Evolutionary conservation across 2,888 invertebrate species (phyloP), one percentile per base, ranked within the genome.

Genomic region (Hofmannophila pseudospretella): DNA sequence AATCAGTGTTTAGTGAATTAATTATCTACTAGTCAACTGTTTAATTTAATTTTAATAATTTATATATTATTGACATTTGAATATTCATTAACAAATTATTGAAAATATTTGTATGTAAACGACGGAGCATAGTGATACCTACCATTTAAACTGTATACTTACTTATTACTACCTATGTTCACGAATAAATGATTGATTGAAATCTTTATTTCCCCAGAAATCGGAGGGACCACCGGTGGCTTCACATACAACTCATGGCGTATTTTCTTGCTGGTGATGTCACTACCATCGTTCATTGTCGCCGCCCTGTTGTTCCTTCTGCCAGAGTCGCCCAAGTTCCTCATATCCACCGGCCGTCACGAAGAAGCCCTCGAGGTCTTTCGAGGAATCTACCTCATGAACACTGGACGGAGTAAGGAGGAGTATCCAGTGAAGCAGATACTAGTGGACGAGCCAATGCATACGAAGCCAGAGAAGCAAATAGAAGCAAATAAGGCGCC

Each of bases 171-270:
- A n/a, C n/a, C n/a, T n/a, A n/a, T n/a, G n/a, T n/a, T n/a, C n/a
- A n/a, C n/a, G n/a, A n/a, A n/a, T n/a, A n/a, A n/a, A n/a, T n/a
- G n/a, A n/a, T n/a, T n/a, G n/a, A n/a, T n/a, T n/a, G n/a, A n/a
- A n/a, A n/a, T n/a, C n/a, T n/a, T n/a, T n/a, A n/a, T 16, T 3
- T 16, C 61, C 65, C 2, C 68, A 88, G 93, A 89, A 53, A 92
- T 95, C 61, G 94, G 94, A 51, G 89, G 92, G 42, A 70, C 77
- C 28, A 91, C 92, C 14, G 74, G 88, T 33, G 80, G 88, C 35
- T 95, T 96, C 78, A 90, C 90, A 16, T 96, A 94, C 82, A 95
- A 96, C 78, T 96, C 96, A 36, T 97, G 97, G 97, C 91, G 96
- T 60, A 94, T 97, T 60, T 97, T 96, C 81, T 86, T 97, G 58